Evolutionary conservation across 2,888 invertebrate species (phyloP), one percentile per base, ranked within the genome.

Genomic region (Muschampia staudingeri): DNA sequence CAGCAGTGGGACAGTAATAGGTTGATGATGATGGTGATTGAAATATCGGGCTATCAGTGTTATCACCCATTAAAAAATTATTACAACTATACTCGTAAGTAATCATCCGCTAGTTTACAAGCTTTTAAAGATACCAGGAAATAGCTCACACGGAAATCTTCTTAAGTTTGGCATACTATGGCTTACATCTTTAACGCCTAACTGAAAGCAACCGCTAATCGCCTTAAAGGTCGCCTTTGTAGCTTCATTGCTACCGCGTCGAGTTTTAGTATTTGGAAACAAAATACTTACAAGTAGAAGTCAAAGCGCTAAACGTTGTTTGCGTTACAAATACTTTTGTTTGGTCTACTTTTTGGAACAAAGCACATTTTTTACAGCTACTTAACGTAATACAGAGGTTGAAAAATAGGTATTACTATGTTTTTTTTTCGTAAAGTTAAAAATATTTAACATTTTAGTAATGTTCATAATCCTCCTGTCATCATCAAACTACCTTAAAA

Each of bases 161-260:
- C 67, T 67, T 19, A 37, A 0, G 37, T 67, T 67, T 30, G 67
- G 67, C 30, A 67, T n/a, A 37, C 37, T 16, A n/a, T 3, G 12
- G 37, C 67, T 19, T 56, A 67, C 61, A 67, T 37, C 9, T 67
- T 67, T 25, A 37, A 67, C 67, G 34, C 30, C 65, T 34, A 34
- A 65, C 65, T 65, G 30, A 65, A 67, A 67, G 16, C 67, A 67
- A 67, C 67, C 67, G 19, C 67, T 37, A 67, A 67, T 67, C 67
- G 67, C 37, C 16, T 67, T 67, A 67, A 16, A 67, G 4, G 37
- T 52, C 52, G 7, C 11, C 34, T 67, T 67, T 37, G 67, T 67
- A 61, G 61, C 61, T 4, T 61, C 25, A 61, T 25, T 11, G 61
- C 25, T 25, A 16, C 25, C 19, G 61, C 61, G 25, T 61, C 61